phyloP scores from a whole-genome alignment of 2,113 vertebrate species.

The Pelecanus crispus region DNA sequence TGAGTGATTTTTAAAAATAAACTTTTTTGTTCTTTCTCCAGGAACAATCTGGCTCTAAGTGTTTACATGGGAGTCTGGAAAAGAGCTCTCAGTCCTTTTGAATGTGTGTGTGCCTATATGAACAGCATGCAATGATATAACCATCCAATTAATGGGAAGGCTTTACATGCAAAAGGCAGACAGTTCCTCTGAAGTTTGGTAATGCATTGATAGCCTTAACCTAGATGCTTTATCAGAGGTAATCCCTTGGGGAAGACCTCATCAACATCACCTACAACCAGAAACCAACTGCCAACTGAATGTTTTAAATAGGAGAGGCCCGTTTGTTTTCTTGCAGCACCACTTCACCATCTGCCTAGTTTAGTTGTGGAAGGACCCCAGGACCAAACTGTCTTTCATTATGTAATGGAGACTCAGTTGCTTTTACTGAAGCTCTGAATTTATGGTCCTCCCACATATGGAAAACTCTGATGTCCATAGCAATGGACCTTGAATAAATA shows the following conservation, averaged over 20 bases:
- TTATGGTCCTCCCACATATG: neutral
- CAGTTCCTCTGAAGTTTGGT: neutral
- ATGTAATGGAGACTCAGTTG: rapidly evolving
- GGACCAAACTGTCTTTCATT: neutral
- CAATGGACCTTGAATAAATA: rapidly evolving
- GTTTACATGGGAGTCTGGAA: neutral
- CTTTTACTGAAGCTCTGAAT: neutral
- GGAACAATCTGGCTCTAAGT: neutral
- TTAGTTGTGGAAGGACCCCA: neutral
- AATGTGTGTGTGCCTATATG: neutral
- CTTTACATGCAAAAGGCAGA: neutral
- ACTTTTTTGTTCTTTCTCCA: neutral
- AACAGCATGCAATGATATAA: neutral
- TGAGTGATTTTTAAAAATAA: neutral
- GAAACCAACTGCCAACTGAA: neutral
- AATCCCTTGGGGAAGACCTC: neutral
- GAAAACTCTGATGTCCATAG: neutral
- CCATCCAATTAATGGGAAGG: neutral
- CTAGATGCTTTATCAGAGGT: neutral
- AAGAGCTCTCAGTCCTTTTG: neutral
- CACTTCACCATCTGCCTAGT: neutral
- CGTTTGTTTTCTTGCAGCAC: neutral
- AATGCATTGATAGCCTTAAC: neutral
- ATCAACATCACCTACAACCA: neutral
- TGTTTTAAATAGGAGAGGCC: neutral